These are phyloP conservation scores for Galeruca laticollis DNA, from an alignment of 2,888 invertebrate genomes.

Conservation along the genomic window DNA sequence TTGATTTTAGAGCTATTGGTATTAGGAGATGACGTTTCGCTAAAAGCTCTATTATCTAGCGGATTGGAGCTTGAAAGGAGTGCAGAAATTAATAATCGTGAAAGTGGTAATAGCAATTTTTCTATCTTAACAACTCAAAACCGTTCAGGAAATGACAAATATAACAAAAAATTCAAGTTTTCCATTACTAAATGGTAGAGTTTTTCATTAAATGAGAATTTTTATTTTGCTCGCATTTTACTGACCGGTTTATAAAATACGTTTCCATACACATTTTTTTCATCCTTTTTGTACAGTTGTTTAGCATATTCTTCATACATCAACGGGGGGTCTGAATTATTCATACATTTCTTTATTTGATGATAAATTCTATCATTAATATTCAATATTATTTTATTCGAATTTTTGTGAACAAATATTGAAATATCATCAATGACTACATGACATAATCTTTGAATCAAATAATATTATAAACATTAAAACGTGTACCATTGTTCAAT, in stretches of 20 bases:
- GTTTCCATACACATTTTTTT: neutral
- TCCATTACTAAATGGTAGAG: neutral
- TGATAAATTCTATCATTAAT: too few relatives aligned
- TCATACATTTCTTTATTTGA: too few relatives aligned
- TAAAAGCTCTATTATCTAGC: constrained; percentile 25
- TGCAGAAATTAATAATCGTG: constrained; percentile 3
- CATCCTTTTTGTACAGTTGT: neutral
- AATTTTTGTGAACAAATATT: too few relatives aligned
- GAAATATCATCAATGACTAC: too few relatives aligned
- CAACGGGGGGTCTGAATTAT: too few relatives aligned
- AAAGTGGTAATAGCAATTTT: constrained; percentile 10
- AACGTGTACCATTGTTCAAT: too few relatives aligned
- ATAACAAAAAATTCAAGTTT: neutral
- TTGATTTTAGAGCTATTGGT: constrained; percentile 23
- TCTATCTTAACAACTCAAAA: neutral
- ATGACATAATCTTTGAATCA: too few relatives aligned
- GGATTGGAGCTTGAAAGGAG: constrained; percentile 10
- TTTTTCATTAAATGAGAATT: too few relatives aligned
- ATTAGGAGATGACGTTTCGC: constrained; percentile 17
- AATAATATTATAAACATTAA: too few relatives aligned
- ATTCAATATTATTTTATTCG: too few relatives aligned
- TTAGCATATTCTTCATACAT: too few relatives aligned
- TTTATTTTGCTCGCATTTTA: too few relatives aligned
- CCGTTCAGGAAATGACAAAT: neutral
- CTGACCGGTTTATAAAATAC: neutral